Evolutionary conservation across 1,140 invertebrate species (phyloP).

Genomic region (Saccostrea glomerata): DNA sequence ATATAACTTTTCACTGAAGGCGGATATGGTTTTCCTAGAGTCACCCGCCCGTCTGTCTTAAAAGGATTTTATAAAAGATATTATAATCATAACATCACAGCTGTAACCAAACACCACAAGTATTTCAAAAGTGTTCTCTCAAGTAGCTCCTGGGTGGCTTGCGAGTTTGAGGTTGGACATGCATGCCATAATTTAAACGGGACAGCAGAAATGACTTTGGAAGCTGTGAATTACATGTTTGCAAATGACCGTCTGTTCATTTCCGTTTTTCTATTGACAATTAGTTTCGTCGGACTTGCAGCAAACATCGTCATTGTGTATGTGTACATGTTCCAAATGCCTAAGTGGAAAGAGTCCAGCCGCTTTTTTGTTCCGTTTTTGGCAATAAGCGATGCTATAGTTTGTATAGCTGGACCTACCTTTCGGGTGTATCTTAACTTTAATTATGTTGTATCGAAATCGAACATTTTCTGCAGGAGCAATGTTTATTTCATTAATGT

Average conservation of each 20-base stretch:
- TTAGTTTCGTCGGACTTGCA: not conserved
- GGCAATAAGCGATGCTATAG: not conserved
- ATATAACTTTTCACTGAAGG: not conserved
- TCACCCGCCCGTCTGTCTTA: not conserved
- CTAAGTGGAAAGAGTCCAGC: not conserved
- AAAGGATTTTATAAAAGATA: not conserved
- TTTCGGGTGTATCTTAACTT: slow-evolving; percentile 5
- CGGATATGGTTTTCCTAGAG: not conserved
- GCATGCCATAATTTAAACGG: not conserved
- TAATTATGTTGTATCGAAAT: not conserved
- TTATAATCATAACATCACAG: not conserved
- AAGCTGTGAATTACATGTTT: not conserved
- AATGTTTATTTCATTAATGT: not conserved
- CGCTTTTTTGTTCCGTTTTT: slow-evolving; percentile 6
- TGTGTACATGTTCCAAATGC: not conserved
- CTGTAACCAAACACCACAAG: not conserved
- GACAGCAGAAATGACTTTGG: not conserved
- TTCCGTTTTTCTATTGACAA: not conserved
- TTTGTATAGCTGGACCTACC: not conserved
- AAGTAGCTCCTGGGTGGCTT: not conserved
- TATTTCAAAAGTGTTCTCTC: not conserved
- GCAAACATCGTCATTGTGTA: not conserved
- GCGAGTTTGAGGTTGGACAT: not conserved
- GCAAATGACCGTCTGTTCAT: not conserved
- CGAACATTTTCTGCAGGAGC: not conserved